Base-by-base conservation (phyloP, 2,797 vertebrate species). In the Sylvilagus floridanus region DNA sequence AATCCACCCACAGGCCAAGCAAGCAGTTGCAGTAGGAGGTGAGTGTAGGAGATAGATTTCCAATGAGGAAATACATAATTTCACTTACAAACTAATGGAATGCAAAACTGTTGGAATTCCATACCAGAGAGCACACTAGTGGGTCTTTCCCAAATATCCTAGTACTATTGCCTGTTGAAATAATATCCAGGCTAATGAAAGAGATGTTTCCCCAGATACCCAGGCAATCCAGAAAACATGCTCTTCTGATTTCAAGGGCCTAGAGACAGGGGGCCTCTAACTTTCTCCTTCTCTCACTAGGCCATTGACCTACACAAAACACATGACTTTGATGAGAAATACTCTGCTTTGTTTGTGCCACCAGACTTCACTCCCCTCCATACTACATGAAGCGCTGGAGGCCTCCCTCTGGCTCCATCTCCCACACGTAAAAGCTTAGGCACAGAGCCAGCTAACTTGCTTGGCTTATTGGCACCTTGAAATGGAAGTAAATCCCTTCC, bases 401-500 rank as follows among this genome's bases (percentile, higher is more conserved):
- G 62, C 19, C 30, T 57, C 52, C 24, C 26, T 75, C 42, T 35
- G 47, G 52, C 42, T 73, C 30, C 50, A 93, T 85, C 89, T 88
- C 63, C 37, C 28, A 54, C 72, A 83, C 0, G 0, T 76, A 66
- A 93, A 91, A 35, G 54, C 73, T 84, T 72, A 88, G 96, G 94
- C 93, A 28, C 0, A 2, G 81, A 72, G 96, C 95, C 96, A 97
- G 69, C 68, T 79, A 88, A 84, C 92, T 88, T 90, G 88, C 88
- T 72, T 95, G 81, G 76, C 84, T 57, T 90, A 94, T 87, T 96
- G 96, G 90, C 94, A 97, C 93, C 92, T 97, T 91, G 88, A 93
- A 95, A 93, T 96, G 73, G 79, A 96, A 95, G 93, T 96, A 95
- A 95, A 96, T 93, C 85, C 88, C 73, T 83, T 71, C 90, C 82